phyloP scores from a whole-genome alignment of 2,113 vertebrate species.

The Hystrix brachyura region DNA sequence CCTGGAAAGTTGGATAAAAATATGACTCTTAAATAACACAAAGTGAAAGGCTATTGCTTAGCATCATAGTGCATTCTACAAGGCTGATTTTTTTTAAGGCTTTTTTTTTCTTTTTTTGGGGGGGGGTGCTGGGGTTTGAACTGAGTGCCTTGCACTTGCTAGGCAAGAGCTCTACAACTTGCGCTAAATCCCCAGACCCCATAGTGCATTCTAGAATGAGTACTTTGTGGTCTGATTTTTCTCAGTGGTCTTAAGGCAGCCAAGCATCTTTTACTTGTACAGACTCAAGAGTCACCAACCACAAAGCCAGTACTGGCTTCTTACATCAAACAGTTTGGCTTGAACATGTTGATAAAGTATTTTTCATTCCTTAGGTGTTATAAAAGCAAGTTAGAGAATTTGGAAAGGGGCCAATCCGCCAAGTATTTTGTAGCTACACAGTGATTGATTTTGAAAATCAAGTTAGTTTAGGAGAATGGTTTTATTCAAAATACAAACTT shows the following conservation, averaged over 20 bases:
- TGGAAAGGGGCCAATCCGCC: background rate
- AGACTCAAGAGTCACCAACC: background rate
- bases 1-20: background rate
- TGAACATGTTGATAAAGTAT: slow-evolving; percentile 53
- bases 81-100: no score
- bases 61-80: background rate
- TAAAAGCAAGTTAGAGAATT: slow-evolving; percentile 62
- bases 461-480: slow-evolving; percentile 55
- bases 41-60: background rate
- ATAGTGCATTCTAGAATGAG: background rate
- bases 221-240: background rate
- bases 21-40: background rate
- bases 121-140: no score
- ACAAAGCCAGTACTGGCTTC: background rate
- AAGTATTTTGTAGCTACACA: slow-evolving; percentile 52
- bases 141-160: no score
- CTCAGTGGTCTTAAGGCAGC: background rate
- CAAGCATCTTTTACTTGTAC: background rate
- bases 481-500: slow-evolving; percentile 46
- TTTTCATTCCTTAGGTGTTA: slow-evolving; percentile 53
- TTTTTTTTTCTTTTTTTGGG: no score
- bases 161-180: no score
- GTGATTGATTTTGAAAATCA: slow-evolving; percentile 58
- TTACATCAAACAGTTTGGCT: slow-evolving; percentile 49
- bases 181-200: no score